phyloP scores from a whole-genome alignment of 2,797 vertebrate genomes.

The Margarornis squamiger region DNA sequence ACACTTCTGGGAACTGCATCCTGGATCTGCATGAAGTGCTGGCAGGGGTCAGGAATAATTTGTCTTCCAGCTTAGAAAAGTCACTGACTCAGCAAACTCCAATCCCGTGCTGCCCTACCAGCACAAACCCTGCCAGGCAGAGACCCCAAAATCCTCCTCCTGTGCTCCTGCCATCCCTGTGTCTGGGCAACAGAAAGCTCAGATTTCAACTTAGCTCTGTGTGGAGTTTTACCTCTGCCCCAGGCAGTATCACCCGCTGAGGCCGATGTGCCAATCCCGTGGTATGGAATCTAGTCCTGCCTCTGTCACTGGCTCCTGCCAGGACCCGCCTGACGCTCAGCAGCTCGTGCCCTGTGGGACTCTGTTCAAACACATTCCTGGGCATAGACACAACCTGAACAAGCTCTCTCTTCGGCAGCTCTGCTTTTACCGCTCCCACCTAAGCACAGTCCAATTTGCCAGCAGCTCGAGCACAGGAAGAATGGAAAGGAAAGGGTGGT shows the following conservation, averaged over 20 bases:
- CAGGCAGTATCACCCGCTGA: accelerated
- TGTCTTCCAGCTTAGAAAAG: neutral
- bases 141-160: neutral
- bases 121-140: neutral
- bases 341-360: neutral
- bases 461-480: neutral
- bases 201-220: neutral
- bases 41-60: neutral
- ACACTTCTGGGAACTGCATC: neutral
- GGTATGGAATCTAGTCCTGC: accelerated
- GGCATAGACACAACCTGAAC: neutral
- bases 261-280: neutral
- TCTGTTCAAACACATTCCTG: neutral
- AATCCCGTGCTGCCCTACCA: neutral
- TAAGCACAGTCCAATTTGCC: neutral
- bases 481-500: neutral
- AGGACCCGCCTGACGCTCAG: neutral
- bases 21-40: neutral
- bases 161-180: neutral
- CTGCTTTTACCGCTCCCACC: neutral
- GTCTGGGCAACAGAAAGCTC: neutral
- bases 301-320: neutral
- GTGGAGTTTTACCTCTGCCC: neutral
- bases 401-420: neutral
- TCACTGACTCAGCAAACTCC: neutral